These are phyloP conservation scores for Dinothrombium tinctorium DNA, from an alignment of 1,140 invertebrate genomes.

Conservation along the genomic window DNA sequence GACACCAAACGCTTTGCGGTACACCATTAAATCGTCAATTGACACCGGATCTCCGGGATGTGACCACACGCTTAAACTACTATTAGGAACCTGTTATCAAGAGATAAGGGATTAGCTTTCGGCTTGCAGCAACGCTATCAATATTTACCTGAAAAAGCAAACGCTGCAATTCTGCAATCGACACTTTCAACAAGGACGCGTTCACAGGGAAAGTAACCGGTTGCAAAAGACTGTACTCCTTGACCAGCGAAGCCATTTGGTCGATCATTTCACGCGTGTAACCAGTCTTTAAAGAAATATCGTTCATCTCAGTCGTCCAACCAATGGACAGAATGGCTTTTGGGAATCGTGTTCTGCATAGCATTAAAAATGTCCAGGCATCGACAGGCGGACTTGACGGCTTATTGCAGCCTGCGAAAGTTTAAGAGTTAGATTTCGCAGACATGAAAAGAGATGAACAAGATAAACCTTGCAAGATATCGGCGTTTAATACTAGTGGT, in stretches of 20 bases:
- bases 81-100: constrained; percentile 14
- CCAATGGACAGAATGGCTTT: constrained; percentile 49
- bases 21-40: constrained; percentile 14
- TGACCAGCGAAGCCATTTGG: constrained; percentile 40
- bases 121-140: not conserved
- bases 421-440: not conserved
- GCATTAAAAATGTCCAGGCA: constrained; percentile 34
- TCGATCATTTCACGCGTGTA: constrained; percentile 41
- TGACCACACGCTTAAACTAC: constrained; percentile 14
- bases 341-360: constrained; percentile 31
- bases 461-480: constrained; percentile 41
- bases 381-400: constrained; percentile 34
- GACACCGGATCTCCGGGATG: constrained; percentile 12
- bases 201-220: constrained; percentile 57
- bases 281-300: constrained; percentile 7
- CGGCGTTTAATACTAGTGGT: constrained; percentile 69
- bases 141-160: constrained; percentile 15
- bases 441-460: not conserved
- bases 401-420: constrained; percentile 37
- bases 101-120: not conserved
- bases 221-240: constrained; percentile 30
- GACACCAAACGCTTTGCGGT: constrained; percentile 12
- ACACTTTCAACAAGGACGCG: constrained; percentile 40
- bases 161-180: constrained; percentile 20
- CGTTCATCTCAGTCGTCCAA: constrained; percentile 46